phyloP scores from a whole-genome alignment of 2,888 invertebrate species.

The Eurois occulta region DNA sequence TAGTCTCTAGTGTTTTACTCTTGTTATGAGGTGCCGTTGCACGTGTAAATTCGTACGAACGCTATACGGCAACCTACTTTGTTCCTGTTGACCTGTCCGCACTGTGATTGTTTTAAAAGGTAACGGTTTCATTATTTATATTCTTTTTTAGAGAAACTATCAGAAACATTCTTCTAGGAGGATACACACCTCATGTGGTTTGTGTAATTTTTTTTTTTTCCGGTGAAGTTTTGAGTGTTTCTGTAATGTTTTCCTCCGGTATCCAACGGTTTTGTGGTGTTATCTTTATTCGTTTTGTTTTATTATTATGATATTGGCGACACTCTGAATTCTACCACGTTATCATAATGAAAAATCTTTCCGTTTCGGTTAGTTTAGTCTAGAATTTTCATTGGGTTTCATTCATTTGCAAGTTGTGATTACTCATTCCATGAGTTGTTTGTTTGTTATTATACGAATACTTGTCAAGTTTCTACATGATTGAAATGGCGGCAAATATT shows the following conservation, averaged over 20 bases:
- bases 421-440: slow-evolving; percentile 14
- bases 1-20: slow-evolving; percentile 80
- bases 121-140: slow-evolving; percentile 82
- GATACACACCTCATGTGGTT: background rate
- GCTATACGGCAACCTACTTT: slow-evolving; percentile 82
- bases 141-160: slow-evolving; percentile 51
- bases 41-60: slow-evolving; percentile 77
- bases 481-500: slow-evolving; percentile 9
- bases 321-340: slow-evolving; percentile 28
- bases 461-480: background rate
- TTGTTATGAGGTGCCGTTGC: slow-evolving; percentile 76
- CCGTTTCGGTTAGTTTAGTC: slow-evolving; percentile 19
- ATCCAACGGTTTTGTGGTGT: slow-evolving; percentile 21
- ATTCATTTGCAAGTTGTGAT: slow-evolving; percentile 17
- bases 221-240: slow-evolving; percentile 16
- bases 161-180: slow-evolving; percentile 18
- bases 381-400: slow-evolving; percentile 39
- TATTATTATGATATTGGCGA: slow-evolving; percentile 51
- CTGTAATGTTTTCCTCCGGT: slow-evolving; percentile 37
- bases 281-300: slow-evolving; percentile 58
- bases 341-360: slow-evolving; percentile 47
- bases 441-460: slow-evolving; percentile 9
- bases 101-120: slow-evolving; percentile 87
- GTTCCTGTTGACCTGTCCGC: slow-evolving; percentile 85
- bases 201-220: background rate